Percentiles rank a stretch among this genome's conserved stretches.
phyloP scores from a whole-genome alignment of 1,140 invertebrate species.

The Bombus difficillimus region DNA sequence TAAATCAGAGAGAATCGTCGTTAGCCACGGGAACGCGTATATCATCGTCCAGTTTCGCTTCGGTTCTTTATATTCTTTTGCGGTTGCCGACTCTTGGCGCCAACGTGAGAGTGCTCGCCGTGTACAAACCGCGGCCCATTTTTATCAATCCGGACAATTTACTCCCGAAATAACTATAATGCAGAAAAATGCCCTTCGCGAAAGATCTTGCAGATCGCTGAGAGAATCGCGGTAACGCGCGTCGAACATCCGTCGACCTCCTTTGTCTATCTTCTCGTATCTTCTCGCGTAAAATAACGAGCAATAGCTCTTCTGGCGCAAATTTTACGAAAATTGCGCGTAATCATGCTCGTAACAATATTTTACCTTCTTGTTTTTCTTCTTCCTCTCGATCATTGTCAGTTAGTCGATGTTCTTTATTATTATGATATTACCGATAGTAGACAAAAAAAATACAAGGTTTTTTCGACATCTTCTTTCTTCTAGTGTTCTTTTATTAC shows the following conservation, averaged over 20 bases:
- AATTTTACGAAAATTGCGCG: slow-evolving; percentile 22
- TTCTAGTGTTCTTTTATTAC: neutral
- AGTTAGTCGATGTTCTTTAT: neutral
- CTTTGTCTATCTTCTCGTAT: neutral
- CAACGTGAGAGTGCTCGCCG: slow-evolving; percentile 5
- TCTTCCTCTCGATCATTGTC: neutral
- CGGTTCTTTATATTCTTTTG: slow-evolving; percentile 12
- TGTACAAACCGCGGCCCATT: slow-evolving; percentile 47
- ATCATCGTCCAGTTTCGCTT: slow-evolving; percentile 51
- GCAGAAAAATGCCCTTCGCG: slow-evolving; percentile 55
- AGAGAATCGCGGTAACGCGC: slow-evolving; percentile 20
- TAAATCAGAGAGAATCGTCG: slow-evolving; percentile 35
- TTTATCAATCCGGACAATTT: slow-evolving; percentile 68
- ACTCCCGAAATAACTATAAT: slow-evolving; percentile 60
- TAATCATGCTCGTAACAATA: neutral
- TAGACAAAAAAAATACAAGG: no score
- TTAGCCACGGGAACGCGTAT: slow-evolving; percentile 30
- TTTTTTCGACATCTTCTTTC: no score
- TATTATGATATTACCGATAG: neutral
- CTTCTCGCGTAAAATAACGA: slow-evolving; percentile 1
- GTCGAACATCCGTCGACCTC: slow-evolving; percentile 34
- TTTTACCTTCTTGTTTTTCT: neutral
- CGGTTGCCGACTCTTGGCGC: neutral
- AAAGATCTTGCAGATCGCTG: slow-evolving; percentile 16
- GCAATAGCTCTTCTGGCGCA: neutral